Percentiles rank a stretch among this genome's conserved stretches.
phyloP scores from a whole-genome alignment of 2,888 invertebrate species.

The Mythimna albipuncta region DNA sequence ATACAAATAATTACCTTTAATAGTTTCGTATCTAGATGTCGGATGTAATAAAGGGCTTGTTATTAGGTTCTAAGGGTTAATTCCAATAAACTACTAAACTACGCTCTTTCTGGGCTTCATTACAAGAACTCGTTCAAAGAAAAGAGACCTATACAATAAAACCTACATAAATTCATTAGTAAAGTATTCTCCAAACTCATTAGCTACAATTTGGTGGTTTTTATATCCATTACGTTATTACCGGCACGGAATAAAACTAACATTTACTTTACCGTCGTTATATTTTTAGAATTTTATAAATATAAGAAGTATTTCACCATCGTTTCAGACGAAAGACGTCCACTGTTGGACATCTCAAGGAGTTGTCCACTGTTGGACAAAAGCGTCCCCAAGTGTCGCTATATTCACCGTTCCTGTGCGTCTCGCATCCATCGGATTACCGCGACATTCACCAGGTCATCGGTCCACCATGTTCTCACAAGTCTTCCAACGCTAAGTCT shows the following conservation, averaged over 20 bases:
- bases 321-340: too few species aligned
- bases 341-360: too few species aligned
- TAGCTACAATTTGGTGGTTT: not conserved
- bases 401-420: too few species aligned
- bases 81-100: not conserved
- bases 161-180: too few species aligned
- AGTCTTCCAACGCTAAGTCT: too few species aligned
- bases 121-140: constrained; percentile 1
- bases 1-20: not conserved
- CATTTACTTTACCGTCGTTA: not conserved
- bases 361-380: too few species aligned
- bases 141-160: too few species aligned
- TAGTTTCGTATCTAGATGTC: not conserved
- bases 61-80: not conserved
- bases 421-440: too few species aligned
- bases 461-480: too few species aligned
- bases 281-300: not conserved
- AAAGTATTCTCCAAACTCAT: constrained; percentile 5
- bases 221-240: not conserved
- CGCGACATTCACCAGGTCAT: too few species aligned
- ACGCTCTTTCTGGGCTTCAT: not conserved
- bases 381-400: too few species aligned
- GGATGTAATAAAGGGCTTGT: not conserved
- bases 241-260: not conserved
- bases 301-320: too few species aligned